These are phyloP conservation scores for Chamaetylas fuelleborni DNA, from an alignment of 2,113 vertebrate genomes.

Conservation along the genomic window DNA sequence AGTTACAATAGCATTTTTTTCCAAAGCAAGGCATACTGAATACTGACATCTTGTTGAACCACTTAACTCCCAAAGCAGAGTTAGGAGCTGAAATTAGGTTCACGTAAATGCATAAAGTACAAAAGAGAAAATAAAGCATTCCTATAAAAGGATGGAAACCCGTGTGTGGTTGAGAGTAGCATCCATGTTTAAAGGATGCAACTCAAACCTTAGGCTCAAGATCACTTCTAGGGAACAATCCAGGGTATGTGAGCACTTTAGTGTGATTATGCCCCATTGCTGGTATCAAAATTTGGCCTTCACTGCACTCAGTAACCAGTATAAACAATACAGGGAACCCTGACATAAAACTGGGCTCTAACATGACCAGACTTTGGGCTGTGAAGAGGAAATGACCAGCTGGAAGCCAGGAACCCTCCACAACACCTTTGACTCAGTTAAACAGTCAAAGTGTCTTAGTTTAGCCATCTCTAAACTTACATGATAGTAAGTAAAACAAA, in stretches of 20 bases:
- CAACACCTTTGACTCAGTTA: not conserved
- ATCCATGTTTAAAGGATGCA: not conserved
- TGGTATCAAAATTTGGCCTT: not conserved
- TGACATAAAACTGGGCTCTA: not conserved
- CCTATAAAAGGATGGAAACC: not conserved
- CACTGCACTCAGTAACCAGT: not conserved
- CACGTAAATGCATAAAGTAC: not conserved
- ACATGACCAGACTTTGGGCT: not conserved
- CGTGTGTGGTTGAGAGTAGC: not conserved
- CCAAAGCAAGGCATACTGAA: not conserved
- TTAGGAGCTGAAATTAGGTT: not conserved
- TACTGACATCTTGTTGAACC: not conserved
- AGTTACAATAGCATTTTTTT: not conserved
- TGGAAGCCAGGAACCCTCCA: not conserved
- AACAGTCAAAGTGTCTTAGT: not conserved
- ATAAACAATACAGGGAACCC: not conserved
- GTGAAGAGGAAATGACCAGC: not conserved
- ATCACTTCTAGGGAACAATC: not conserved
- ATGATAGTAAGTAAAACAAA: not conserved
- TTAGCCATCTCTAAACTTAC: not conserved
- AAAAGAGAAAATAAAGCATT: not conserved
- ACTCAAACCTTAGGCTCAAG: fast-evolving
- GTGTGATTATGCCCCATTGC: not conserved
- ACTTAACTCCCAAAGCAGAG: not conserved
- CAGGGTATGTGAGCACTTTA: not conserved